These are phyloP conservation scores for Triplophysa yarkandensis DNA, from an alignment of 2,797 vertebrate genomes.

Conservation along the genomic window DNA sequence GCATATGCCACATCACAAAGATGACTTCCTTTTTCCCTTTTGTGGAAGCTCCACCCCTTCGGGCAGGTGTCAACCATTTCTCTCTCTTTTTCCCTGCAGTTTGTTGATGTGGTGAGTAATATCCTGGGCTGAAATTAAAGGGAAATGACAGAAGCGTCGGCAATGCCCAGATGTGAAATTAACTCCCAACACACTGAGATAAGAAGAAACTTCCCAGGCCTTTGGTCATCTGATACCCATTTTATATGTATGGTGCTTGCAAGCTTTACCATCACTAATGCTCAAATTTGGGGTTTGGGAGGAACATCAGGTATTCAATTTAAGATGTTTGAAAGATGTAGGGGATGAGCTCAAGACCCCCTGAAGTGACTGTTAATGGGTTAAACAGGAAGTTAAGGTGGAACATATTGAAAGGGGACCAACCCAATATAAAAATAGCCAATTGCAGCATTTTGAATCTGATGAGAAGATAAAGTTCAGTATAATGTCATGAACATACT, in stretches of 20 bases:
- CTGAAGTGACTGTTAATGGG: no score
- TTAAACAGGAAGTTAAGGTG: no score
- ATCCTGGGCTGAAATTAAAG: slow-evolving; percentile 54
- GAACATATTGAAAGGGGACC: no score
- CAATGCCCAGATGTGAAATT: slow-evolving; percentile 43
- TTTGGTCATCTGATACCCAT: slow-evolving; percentile 6
- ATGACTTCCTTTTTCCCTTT: slow-evolving; percentile 33
- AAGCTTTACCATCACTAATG: background rate
- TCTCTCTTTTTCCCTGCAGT: slow-evolving; percentile 36
- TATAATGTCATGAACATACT: no score
- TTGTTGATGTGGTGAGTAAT: slow-evolving; percentile 62
- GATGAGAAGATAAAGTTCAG: no score
- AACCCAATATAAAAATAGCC: no score
- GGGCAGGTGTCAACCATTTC: slow-evolving; percentile 41
- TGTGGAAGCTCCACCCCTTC: slow-evolving; percentile 33
- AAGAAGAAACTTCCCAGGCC: slow-evolving; percentile 47
- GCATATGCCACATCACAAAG: background rate
- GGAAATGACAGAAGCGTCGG: slow-evolving; percentile 53
- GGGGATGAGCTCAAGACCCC: background rate
- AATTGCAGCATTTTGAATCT: no score
- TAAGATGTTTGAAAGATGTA: background rate
- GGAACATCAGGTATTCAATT: background rate
- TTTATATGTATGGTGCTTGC: background rate
- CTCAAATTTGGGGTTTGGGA: background rate
- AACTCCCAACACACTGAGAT: slow-evolving; percentile 50